Conservation (phyloP, 2,888 invertebrate genomes). For the Electrophaes corylata region DNA sequence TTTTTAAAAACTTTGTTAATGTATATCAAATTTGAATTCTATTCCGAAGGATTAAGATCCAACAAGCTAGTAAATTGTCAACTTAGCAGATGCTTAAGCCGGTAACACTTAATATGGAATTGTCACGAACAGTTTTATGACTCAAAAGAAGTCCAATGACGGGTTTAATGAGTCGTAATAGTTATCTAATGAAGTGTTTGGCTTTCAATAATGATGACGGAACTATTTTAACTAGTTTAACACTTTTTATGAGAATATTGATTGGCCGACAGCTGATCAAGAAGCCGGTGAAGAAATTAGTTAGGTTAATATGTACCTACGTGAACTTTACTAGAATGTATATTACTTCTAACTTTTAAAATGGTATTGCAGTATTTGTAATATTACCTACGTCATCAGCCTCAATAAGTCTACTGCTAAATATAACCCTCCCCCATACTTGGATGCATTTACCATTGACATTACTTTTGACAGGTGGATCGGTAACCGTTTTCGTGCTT, state of each 20-base stretch:
- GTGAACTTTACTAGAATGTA: too few relatives aligned
- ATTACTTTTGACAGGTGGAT: too few relatives aligned
- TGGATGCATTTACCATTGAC: too few relatives aligned
- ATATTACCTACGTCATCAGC: too few relatives aligned
- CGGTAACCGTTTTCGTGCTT: too few relatives aligned
- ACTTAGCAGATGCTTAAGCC: slow-evolving; percentile 42
- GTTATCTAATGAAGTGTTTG: slow-evolving; percentile 38
- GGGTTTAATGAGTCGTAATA: slow-evolving; percentile 31
- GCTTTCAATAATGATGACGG: slow-evolving; percentile 33
- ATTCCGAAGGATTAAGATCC: slow-evolving; percentile 6
- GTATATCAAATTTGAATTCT: slow-evolving; percentile 26
- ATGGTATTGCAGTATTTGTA: too few relatives aligned
- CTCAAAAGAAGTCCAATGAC: slow-evolving; percentile 38
- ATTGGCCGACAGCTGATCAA: slow-evolving; percentile 9
- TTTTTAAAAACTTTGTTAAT: slow-evolving; percentile 11
- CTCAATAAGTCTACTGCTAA: too few relatives aligned
- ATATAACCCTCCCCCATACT: too few relatives aligned
- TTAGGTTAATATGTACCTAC: neutral
- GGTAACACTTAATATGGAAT: slow-evolving; percentile 49
- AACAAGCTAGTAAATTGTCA: slow-evolving; percentile 4
- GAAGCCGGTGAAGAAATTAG: neutral
- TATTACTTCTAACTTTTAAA: too few relatives aligned
- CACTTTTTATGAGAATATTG: slow-evolving; percentile 5
- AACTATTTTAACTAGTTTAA: slow-evolving; percentile 26
- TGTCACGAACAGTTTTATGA: slow-evolving; percentile 50